Evolutionary conservation across 2,113 vertebrate genomes (phyloP), one percentile per base, ranked within the genome.

Genomic region (Cardinalis cardinalis): DNA sequence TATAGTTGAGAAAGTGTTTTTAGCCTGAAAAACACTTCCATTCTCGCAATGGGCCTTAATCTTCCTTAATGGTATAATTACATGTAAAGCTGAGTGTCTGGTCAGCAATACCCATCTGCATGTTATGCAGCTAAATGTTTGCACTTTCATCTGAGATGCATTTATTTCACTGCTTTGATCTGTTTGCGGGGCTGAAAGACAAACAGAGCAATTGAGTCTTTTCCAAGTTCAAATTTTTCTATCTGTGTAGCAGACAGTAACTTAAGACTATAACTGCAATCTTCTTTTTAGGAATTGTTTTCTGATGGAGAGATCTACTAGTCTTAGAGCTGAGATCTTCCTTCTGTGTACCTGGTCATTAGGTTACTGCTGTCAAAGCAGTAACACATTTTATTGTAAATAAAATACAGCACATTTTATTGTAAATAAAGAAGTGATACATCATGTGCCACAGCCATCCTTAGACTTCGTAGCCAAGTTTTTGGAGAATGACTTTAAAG

Each of bases 251-350:
- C 60, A 51, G 44, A 21, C 18, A 82, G 40, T 64, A 79, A 60
- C 5, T 74, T 29, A 34, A 41, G 26, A 31, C 4, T 41, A 0
- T 36, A 87, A 53, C 29, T 70, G 53, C 31, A 51, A 0, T 75
- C 34, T 10, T 84, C 10, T 46, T 66, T 60, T 49, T 43, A 75
- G 40, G 7, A 46, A 2, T n/a, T 68, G 13, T 78, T 3, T 79
- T 82, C 71, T 75, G 26, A 21, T 3, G 1, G 34, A 75, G 32
- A n/a, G 7, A 51, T 59, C 19, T 55, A 2, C 15, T 59, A 4
- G 8, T 25, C 23, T 63, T 46, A 10, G 0, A 38, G 34, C 1
- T 74, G 29, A 70, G 6, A 56, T 66, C 31, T 12, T 60, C 34
- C 9, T 24, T 77, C 17, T 71, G 2, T 65, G 10, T 74, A 44